Base-by-base conservation (phyloP, 2,113 vertebrate genomes). In the Brachyhypopomus gauderio region DNA sequence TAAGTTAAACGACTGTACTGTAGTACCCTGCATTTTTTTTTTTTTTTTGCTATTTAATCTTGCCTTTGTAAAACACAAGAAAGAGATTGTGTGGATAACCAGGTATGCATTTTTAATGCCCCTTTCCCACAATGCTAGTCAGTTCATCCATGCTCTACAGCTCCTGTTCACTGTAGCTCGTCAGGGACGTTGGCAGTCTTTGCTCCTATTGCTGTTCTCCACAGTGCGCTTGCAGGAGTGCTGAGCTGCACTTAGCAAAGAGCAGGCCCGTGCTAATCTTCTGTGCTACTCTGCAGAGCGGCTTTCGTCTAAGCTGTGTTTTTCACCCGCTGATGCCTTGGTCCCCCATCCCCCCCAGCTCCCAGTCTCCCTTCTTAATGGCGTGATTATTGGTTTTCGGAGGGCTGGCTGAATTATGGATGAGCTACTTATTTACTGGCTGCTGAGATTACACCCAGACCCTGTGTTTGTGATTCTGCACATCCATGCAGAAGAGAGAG, bases 381-480 rank as follows among this genome's bases (percentile, higher is more conserved):
- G 27, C 73, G 86, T 85, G 74, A 85, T 85, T 63, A 72, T 76
- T 66, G 66, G 67, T 79, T 85, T 83, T 83, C 69, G 45, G 72
- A 79, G 84, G 81, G 74, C 22, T 17, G 60, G 58, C 62, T 86
- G 82, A 86, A 85, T 87, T 85, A 87, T 73, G 81, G 76, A 85
- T 85, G 86, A 87, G 79, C 67, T 81, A 56, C 58, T 85, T 85
- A 84, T 87, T 87, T 87, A 84, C 84, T 81, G 78, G 77, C 67
- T 74, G 84, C 55, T 72, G 67, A 79, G 45, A 69, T 79, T 81
- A 75, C 38, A 38, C 60, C 27, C 34, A 81, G 69, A 73, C 76
- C 64, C 72, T 27, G 56, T 25, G 78, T 71, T 22, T 75, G 71
- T 59, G 82, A 70, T 74, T 75, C 56, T 70, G 56, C 80, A 82